These are phyloP conservation scores for Hycleus phaleratus DNA, from an alignment of 1,140 invertebrate species.

Conservation along the genomic window DNA sequence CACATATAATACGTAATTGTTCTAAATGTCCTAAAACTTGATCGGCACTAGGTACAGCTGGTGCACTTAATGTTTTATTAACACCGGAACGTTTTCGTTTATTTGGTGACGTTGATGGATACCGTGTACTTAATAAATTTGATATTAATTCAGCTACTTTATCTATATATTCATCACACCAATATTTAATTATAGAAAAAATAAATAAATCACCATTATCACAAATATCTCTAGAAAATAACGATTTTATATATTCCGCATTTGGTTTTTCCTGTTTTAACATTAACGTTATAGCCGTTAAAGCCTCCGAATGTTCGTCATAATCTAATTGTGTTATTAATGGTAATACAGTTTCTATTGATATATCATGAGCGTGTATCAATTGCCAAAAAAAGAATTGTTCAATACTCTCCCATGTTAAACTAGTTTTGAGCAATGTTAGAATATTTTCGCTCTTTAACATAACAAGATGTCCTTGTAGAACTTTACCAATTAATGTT, in stretches of 20 bases:
- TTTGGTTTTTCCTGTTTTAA: constrained; percentile 87
- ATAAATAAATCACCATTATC: constrained; percentile 70
- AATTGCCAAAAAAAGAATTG: constrained; percentile 96
- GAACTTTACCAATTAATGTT: constrained; percentile 79
- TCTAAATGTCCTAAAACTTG: constrained; percentile 88
- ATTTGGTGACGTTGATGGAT: constrained; percentile 77
- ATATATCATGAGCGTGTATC: constrained; percentile 84
- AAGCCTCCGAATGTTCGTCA: constrained; percentile 81
- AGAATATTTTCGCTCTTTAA: constrained; percentile 68
- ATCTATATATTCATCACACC: constrained; percentile 87
- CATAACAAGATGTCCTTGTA: constrained; percentile 80
- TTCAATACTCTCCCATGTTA: constrained; percentile 94
- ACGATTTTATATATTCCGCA: constrained; percentile 72
- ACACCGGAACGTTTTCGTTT: constrained; percentile 73
- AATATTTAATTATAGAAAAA: constrained; percentile 82
- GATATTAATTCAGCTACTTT: constrained; percentile 79
- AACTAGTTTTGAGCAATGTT: constrained; percentile 67
- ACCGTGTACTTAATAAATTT: constrained; percentile 65
- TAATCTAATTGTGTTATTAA: constrained; percentile 84
- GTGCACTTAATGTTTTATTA: constrained; percentile 34
- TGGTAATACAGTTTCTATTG: constrained; percentile 80
- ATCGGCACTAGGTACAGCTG: constrained; percentile 56
- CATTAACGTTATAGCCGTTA: constrained; percentile 84
- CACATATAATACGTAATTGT: constrained; percentile 71
- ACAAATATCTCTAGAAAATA: constrained; percentile 72